These are phyloP conservation scores for Cotesia chilonis DNA, from an alignment of 1,140 invertebrate species.

Conservation along the genomic window DNA sequence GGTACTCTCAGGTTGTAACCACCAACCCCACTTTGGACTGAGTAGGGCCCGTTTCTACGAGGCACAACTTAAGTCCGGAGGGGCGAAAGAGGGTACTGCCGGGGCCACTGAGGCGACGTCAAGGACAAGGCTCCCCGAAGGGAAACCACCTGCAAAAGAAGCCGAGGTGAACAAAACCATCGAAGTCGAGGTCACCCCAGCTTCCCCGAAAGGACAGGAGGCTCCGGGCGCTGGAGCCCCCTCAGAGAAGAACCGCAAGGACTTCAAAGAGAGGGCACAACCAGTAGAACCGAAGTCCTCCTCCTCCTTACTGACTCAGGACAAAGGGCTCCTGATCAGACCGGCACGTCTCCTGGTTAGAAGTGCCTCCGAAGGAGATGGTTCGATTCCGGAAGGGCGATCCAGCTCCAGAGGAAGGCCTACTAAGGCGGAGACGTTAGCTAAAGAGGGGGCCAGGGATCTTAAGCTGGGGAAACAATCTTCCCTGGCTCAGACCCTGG, in stretches of 20 bases:
- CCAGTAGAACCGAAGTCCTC: no score
- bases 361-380: no score
- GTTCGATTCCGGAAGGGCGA: background rate
- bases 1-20: background rate
- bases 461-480: background rate
- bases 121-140: background rate
- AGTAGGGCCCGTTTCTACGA: background rate
- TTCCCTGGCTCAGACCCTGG: background rate
- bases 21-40: background rate
- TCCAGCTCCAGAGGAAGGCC: background rate
- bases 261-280: no score
- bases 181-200: no score
- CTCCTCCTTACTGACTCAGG: no score
- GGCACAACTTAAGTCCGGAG: background rate
- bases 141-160: no score
- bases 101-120: no score
- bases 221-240: no score
- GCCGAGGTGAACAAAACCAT: no score
- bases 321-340: background rate
- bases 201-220: no score
- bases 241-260: no score
- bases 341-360: background rate
- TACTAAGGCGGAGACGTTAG: background rate
- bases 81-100: background rate
- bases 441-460: background rate